Evolutionary conservation across 1,140 invertebrate species (phyloP), one percentile per base, ranked within the genome.

Genomic region (Drosophila aff.): DNA sequence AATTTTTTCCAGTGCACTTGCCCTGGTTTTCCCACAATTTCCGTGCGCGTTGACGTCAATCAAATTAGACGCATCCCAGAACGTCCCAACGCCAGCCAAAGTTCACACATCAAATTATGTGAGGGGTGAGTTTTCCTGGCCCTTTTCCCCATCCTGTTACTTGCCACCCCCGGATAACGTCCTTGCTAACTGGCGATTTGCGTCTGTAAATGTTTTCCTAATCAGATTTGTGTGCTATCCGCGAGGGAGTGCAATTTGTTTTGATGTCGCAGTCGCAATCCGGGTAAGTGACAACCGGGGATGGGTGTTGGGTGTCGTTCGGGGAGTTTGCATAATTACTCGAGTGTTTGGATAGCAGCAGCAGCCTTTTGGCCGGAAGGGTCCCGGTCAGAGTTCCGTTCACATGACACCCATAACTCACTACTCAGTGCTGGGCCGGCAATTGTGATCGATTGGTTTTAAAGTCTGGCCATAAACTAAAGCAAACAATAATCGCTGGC

Each of bases 191-290:
- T 87, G 83, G 80, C 83, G 83, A 87, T 87, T 87, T 87, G 83
- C 84, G 84, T 89, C 77, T 83, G 84, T 89, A 89, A 87, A 83
- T 87, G 83, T 87, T 87, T 81, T 87, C 66, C 84, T 89, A 87
- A 87, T 87, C 84, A 89, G 84, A 87, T 87, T 87, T 89, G 77
- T 78, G 67, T 62, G 72, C 46, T 81, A 67, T 80, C 49, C 83
- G 64, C 84, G 18, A 66, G 84, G 84, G 84, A 90, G 77, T 72
- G 68, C 77, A 84, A 87, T 90, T 87, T 87, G 84, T 87, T 87
- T 89, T 87, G 84, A 90, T 87, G 85, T 87, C 73, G 67, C 79
- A 65, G 33, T 44, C 71, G 76, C 79, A 87, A 82, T 82, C 76
- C 83, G 80, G 62, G 72, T 86, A 86, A 86, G 75, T 79, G 82